Evolutionary conservation across 2,888 invertebrate genomes (phyloP).

Genomic region (Cyaniris semiargus): DNA sequence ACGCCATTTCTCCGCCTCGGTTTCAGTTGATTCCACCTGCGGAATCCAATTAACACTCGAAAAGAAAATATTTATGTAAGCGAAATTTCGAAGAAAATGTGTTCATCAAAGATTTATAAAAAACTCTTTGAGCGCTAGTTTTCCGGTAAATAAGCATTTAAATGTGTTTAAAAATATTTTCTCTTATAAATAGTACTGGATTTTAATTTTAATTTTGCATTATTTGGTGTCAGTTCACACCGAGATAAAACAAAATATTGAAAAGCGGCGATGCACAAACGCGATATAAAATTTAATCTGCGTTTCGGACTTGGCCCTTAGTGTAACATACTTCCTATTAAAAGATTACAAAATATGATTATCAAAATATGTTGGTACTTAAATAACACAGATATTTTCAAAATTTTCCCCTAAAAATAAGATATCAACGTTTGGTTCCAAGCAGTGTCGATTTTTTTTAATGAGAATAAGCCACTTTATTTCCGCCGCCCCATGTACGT

Average conservation of each 20-base stretch:
- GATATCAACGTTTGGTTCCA: too few relatives aligned
- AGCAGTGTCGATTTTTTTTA: too few relatives aligned
- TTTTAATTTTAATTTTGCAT: neutral
- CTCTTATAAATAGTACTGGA: neutral
- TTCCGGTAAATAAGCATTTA: neutral
- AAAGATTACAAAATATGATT: too few relatives aligned
- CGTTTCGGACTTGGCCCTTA: too few relatives aligned
- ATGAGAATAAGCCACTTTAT: too few relatives aligned
- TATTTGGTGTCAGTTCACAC: neutral
- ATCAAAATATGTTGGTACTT: too few relatives aligned
- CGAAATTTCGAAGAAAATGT: neutral
- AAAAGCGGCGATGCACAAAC: neutral
- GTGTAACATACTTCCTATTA: too few relatives aligned
- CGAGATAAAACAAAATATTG: neutral
- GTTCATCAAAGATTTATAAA: neutral
- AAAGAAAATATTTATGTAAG: neutral
- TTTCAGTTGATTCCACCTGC: constrained; percentile 11
- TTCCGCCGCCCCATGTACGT: too few relatives aligned
- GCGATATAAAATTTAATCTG: too few relatives aligned
- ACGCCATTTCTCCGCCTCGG: constrained; percentile 1
- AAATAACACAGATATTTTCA: too few relatives aligned
- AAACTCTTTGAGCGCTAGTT: neutral
- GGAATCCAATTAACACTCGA: constrained; percentile 11
- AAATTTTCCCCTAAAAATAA: too few relatives aligned
- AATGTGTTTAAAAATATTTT: neutral